Percentiles rank a stretch among this genome's conserved stretches.
These are phyloP conservation scores for Gallinago solitaria DNA, from an alignment of 2,797 vertebrate genomes.

Conservation along the genomic window DNA sequence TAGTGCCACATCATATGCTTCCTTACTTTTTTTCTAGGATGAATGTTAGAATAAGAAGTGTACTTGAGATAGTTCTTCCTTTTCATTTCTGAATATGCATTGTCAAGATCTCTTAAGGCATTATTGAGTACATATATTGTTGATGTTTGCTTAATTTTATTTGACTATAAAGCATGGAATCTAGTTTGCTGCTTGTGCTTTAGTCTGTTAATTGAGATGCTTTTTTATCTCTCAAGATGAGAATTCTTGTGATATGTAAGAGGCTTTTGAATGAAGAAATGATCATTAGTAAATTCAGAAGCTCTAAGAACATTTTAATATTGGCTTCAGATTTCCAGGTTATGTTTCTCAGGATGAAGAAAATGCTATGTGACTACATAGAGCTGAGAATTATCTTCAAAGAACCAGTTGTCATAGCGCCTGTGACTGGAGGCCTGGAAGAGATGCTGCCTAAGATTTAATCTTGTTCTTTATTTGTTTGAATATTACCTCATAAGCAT, in stretches of 20 bases:
- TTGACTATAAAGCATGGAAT: not conserved
- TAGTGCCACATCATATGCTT: not conserved
- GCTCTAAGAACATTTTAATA: not conserved
- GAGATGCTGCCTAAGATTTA: not conserved
- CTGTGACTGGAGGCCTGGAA: not conserved
- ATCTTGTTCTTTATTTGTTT: not conserved
- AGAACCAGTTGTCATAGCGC: not conserved
- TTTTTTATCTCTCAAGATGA: not conserved
- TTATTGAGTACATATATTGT: not conserved
- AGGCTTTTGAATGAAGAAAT: conserved; percentile 7
- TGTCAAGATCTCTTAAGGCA: not conserved
- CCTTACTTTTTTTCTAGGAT: not conserved
- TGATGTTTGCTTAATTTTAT: not conserved
- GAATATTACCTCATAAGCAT: not conserved
- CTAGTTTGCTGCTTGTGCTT: not conserved
- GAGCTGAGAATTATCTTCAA: conserved; percentile 3
- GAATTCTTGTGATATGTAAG: not conserved
- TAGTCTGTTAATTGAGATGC: not conserved
- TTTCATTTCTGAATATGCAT: not conserved
- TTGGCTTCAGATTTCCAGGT: not conserved
- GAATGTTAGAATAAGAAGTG: not conserved
- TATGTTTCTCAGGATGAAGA: not conserved
- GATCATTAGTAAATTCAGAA: not conserved
- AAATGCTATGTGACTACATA: not conserved
- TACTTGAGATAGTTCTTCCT: not conserved